Percentiles rank a stretch among this genome's conserved stretches.
phyloP scores from a whole-genome alignment of 1,140 invertebrate genomes.

The Drosophila pectinifera region DNA sequence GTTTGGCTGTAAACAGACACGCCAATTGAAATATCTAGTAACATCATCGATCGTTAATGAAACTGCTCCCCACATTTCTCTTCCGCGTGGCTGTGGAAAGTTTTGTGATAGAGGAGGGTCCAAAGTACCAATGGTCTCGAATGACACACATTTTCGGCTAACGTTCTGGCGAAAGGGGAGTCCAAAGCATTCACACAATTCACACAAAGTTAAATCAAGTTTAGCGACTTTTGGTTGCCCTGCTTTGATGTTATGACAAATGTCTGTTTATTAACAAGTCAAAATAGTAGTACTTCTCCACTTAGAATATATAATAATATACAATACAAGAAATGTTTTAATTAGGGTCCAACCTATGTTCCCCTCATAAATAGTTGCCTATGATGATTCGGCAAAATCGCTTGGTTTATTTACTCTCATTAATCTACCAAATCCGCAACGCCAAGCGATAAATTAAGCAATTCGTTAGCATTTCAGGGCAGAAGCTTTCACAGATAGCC shows the following conservation, averaged over 20 bases:
- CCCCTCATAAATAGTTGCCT: background rate
- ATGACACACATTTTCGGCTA: constrained; percentile 47
- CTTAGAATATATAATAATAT: constrained; percentile 3
- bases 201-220: background rate
- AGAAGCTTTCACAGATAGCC: constrained; percentile 23
- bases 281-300: no score
- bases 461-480: constrained; percentile 31
- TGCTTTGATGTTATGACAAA: background rate
- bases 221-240: constrained; percentile 8
- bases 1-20: constrained; percentile 31
- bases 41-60: constrained; percentile 44
- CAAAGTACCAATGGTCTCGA: constrained; percentile 51
- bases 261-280: background rate
- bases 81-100: constrained; percentile 52
- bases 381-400: constrained; percentile 18
- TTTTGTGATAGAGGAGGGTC: constrained; percentile 44
- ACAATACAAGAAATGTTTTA: background rate
- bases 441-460: constrained; percentile 9
- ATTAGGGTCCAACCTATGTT: background rate
- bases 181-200: constrained; percentile 18
- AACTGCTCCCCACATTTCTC: constrained; percentile 14
- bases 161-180: constrained; percentile 53
- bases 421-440: constrained; percentile 1
- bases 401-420: constrained; percentile 24
- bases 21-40: constrained; percentile 32